A percentile compares a stretch with the other conserved stretches of the same genome.
Evolutionary conservation across 2,888 invertebrate genomes (phyloP).

Genomic region (Hydropsyche betteni): DNA sequence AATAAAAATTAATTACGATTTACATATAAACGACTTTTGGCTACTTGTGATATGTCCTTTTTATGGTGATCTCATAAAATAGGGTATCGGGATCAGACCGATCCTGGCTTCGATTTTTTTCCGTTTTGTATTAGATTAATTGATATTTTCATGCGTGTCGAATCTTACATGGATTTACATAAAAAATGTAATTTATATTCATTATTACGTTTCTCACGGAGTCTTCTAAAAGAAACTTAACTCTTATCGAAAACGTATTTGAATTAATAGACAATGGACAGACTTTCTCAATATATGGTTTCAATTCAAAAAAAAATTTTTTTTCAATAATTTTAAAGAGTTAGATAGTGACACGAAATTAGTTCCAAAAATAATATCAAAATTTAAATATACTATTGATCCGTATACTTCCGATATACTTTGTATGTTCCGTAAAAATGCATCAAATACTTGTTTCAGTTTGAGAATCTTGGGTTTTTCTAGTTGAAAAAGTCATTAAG

Average conservation of each 20-base stretch:
- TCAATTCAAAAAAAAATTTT: too few relatives aligned
- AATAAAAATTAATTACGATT: slow-evolving; percentile 15
- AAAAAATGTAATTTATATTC: slow-evolving; percentile 28
- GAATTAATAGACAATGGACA: slow-evolving; percentile 16
- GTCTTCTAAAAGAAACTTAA: slow-evolving; percentile 24
- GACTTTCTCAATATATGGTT: neutral
- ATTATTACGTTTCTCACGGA: slow-evolving; percentile 31
- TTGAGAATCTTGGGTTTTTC: slow-evolving; percentile 18
- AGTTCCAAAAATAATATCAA: neutral
- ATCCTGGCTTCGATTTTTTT: neutral
- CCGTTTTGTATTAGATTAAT: slow-evolving; percentile 6
- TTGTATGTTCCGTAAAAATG: too few relatives aligned
- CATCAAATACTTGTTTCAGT: neutral
- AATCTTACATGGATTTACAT: slow-evolving; percentile 7
- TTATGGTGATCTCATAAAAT: slow-evolving; percentile 13
- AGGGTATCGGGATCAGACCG: neutral
- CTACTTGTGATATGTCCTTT: neutral
- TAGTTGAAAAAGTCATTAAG: slow-evolving; percentile 36
- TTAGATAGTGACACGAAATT: neutral
- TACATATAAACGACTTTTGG: slow-evolving; percentile 17
- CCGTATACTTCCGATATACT: too few relatives aligned
- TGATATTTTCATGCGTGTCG: slow-evolving; percentile 1
- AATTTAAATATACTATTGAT: too few relatives aligned
- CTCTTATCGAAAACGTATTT: slow-evolving; percentile 14
- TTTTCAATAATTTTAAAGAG: neutral